phyloP scores from a whole-genome alignment of 2,888 invertebrate species.

The Tillus elongatus region DNA sequence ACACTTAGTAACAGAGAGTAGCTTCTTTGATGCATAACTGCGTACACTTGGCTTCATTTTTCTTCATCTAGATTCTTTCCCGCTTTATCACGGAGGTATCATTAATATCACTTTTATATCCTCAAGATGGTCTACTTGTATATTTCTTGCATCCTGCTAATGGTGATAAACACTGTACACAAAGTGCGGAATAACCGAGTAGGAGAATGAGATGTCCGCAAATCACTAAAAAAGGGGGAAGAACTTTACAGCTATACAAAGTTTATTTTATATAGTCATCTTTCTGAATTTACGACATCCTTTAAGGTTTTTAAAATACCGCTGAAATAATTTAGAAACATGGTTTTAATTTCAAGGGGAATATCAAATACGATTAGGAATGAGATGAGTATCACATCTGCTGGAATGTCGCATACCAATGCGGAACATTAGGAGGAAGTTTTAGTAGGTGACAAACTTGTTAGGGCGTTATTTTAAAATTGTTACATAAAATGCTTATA shows the following conservation, averaged over 20 bases:
- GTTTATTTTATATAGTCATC: conserved; percentile 41
- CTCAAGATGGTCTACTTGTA: conserved; percentile 41
- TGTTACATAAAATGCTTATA: too few species aligned
- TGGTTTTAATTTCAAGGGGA: conserved; percentile 41
- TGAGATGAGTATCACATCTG: conserved; percentile 30
- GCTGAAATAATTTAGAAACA: conserved; percentile 42
- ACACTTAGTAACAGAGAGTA: conserved; percentile 19
- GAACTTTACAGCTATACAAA: conserved; percentile 35
- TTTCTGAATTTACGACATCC: conserved; percentile 42
- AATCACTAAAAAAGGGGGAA: conserved; percentile 26
- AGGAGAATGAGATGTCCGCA: conserved; percentile 29
- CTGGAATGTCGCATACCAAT: too few species aligned
- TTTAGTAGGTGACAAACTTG: conserved; percentile 29
- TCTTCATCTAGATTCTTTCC: conserved; percentile 38
- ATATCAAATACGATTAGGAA: conserved; percentile 25
- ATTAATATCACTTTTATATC: conserved; percentile 45
- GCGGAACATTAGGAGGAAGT: conserved; percentile 28
- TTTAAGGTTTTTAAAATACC: conserved; percentile 40
- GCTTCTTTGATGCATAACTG: conserved; percentile 32
- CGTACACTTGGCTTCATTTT: conserved; percentile 33
- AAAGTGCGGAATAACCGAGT: conserved; percentile 33
- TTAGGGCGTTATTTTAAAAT: too few species aligned
- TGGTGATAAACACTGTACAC: conserved; percentile 44
- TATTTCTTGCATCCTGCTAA: conserved; percentile 41
- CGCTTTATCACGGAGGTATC: conserved; percentile 39